Evolutionary conservation across 2,113 vertebrate genomes (phyloP).

Genomic region (Pseudopodoces humilis): DNA sequence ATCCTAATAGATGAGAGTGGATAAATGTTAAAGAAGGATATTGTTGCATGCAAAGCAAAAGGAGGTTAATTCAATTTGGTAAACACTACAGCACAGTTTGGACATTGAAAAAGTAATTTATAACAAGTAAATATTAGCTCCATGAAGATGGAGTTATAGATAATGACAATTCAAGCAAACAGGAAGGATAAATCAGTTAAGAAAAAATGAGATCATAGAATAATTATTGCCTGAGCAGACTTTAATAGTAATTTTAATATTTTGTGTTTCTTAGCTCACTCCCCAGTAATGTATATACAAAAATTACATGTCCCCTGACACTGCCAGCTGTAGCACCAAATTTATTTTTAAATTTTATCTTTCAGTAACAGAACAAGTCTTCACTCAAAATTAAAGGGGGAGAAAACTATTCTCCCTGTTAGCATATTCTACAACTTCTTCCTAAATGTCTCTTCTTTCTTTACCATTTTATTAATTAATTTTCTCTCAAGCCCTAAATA

Average conservation of each 20-base stretch:
- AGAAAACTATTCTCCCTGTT: neutral
- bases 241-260: neutral
- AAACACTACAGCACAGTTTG: neutral
- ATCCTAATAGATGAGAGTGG: neutral
- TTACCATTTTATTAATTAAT: neutral
- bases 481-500: neutral
- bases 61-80: neutral
- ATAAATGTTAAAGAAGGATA: neutral
- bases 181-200: neutral
- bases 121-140: neutral
- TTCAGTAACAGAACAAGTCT: neutral
- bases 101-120: neutral
- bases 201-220: neutral
- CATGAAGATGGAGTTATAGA: neutral
- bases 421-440: neutral
- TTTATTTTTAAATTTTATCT: conserved; percentile 20
- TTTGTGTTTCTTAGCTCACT: neutral
- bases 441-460: neutral
- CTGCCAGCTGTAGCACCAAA: neutral
- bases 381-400: neutral
- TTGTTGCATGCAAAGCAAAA: neutral
- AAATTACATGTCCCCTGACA: neutral
- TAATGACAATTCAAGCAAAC: neutral
- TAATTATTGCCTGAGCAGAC: neutral
- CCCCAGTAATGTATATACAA: neutral